A percentile compares a stretch with the other conserved stretches of the same genome.
phyloP scores from a whole-genome alignment of 2,888 invertebrate genomes.

The Drosophila nigricruria region DNA sequence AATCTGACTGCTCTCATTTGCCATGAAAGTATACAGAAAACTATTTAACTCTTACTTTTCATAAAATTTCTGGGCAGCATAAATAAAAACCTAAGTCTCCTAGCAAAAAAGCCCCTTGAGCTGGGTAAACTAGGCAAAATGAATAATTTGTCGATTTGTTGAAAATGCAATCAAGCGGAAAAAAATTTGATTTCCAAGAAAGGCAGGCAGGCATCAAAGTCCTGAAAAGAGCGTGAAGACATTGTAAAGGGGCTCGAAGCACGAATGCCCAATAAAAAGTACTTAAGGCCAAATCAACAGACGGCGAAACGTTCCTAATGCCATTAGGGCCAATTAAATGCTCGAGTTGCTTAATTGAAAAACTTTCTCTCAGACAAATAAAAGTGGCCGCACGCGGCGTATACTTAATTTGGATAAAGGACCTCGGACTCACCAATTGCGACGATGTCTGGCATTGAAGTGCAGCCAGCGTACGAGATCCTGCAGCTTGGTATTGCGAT shows the following conservation, averaged over 20 bases:
- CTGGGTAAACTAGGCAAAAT: neutral
- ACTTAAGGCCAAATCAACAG: constrained; percentile 21
- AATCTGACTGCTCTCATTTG: neutral
- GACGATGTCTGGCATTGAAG: constrained; percentile 63
- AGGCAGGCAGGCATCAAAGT: neutral
- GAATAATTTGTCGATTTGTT: constrained; percentile 4
- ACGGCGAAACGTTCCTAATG: neutral
- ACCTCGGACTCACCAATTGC: constrained; percentile 67
- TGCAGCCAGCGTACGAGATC: constrained; percentile 81
- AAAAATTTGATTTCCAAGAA: neutral
- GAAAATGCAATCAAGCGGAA: neutral
- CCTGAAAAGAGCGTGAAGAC: neutral
- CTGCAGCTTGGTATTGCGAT: constrained; percentile 74
- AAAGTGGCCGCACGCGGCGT: constrained; percentile 35
- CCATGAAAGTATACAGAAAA: neutral
- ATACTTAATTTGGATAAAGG: constrained; percentile 37
- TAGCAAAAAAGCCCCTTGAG: neutral
- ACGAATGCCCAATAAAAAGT: constrained; percentile 23
- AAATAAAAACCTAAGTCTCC: neutral
- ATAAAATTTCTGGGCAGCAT: neutral
- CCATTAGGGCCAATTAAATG: constrained; percentile 43
- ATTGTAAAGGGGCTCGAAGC: neutral
- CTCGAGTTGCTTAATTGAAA: constrained; percentile 45
- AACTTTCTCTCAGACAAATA: constrained; percentile 29
- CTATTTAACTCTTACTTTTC: neutral